Conservation (phyloP, 1,140 invertebrate species). For the Drosophila rufa region DNA sequence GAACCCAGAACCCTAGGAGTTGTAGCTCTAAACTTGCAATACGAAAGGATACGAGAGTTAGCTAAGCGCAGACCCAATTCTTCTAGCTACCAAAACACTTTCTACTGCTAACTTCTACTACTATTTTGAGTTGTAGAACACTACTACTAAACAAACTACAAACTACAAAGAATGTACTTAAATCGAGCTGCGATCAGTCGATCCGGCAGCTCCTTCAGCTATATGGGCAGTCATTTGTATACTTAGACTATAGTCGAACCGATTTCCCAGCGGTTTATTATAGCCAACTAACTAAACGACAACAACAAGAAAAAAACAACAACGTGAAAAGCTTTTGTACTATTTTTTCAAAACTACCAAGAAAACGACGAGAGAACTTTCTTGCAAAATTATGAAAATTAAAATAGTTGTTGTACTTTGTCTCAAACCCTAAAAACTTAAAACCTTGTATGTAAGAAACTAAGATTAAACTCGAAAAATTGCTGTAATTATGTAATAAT, state of each 20-base stretch:
- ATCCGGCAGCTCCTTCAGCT: slow-evolving; percentile 69
- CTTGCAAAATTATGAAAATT: slow-evolving; percentile 55
- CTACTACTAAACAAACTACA: slow-evolving; percentile 69
- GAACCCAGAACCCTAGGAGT: slow-evolving; percentile 38
- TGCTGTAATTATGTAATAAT: slow-evolving; percentile 72
- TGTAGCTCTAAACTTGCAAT: slow-evolving; percentile 42
- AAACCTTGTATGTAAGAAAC: slow-evolving; percentile 50
- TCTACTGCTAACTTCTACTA: slow-evolving; percentile 69
- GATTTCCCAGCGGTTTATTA: slow-evolving; percentile 58
- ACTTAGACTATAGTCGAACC: slow-evolving; percentile 68
- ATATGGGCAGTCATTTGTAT: slow-evolving; percentile 85
- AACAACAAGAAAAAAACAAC: slow-evolving; percentile 60
- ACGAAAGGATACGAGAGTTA: slow-evolving; percentile 51
- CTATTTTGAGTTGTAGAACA: slow-evolving; percentile 64
- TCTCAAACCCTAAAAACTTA: slow-evolving; percentile 66
- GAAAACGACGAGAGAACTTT: slow-evolving; percentile 51
- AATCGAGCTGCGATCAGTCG: slow-evolving; percentile 56
- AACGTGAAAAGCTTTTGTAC: slow-evolving; percentile 81
- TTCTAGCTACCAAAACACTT: slow-evolving; percentile 54
- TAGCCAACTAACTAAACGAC: slow-evolving; percentile 62
- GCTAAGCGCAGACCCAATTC: slow-evolving; percentile 41
- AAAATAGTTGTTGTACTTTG: slow-evolving; percentile 84
- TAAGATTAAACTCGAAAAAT: slow-evolving; percentile 56
- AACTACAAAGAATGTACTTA: slow-evolving; percentile 70
- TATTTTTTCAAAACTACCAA: slow-evolving; percentile 77